Evolutionary conservation across 2,797 vertebrate species (phyloP).

Genomic region (Xiphorhynchus erythropygius): DNA sequence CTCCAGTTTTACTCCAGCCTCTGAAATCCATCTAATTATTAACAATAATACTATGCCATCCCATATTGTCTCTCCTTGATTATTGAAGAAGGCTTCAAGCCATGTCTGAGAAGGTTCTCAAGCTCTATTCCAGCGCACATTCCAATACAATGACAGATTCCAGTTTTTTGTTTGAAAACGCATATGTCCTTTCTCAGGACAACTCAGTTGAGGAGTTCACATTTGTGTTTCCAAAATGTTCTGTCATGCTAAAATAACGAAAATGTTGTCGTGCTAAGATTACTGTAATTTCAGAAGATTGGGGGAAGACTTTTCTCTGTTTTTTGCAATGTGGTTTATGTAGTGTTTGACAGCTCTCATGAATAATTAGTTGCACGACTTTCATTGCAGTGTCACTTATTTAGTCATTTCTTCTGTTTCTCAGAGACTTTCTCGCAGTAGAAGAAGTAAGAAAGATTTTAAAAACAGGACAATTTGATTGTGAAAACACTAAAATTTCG

Average conservation of each 20-base stretch:
- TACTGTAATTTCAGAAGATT: neutral
- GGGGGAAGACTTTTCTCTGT: neutral
- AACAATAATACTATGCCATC: neutral
- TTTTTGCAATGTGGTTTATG: neutral
- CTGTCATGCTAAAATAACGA: neutral
- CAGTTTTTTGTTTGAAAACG: neutral
- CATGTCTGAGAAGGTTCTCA: neutral
- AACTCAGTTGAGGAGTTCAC: neutral
- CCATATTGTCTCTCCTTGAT: neutral
- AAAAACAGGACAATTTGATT: constrained; percentile 7
- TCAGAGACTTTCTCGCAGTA: neutral
- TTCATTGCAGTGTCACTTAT: neutral
- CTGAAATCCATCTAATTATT: neutral
- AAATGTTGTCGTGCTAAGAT: neutral
- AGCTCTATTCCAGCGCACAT: neutral
- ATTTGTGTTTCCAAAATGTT: neutral
- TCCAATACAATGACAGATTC: neutral
- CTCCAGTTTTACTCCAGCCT: neutral
- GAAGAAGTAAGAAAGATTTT: constrained; percentile 1
- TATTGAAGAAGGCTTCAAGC: neutral
- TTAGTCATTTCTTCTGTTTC: neutral
- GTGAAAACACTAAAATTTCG: neutral
- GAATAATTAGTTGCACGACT: neutral
- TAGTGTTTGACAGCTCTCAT: neutral
- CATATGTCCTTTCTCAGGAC: neutral